Conservation (phyloP, 2,888 invertebrate species). For the Heliconius sara region DNA sequence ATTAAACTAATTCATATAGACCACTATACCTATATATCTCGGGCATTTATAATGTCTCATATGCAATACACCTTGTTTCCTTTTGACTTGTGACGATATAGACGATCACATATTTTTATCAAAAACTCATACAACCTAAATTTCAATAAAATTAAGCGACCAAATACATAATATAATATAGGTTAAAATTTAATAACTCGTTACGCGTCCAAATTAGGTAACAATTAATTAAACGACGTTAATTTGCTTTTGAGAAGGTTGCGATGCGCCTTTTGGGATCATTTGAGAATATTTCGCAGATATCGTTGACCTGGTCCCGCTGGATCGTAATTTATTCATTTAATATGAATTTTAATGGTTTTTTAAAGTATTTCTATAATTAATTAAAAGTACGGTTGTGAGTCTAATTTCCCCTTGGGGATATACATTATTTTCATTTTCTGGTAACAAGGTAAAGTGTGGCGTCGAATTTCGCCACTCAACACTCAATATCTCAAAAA, state of each 20-base stretch:
- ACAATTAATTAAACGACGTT: slow-evolving; percentile 37
- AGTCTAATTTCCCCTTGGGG: background rate
- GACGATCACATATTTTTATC: too few species aligned
- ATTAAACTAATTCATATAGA: too few species aligned
- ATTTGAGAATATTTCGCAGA: slow-evolving; percentile 19
- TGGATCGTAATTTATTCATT: slow-evolving; percentile 2
- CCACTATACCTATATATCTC: too few species aligned
- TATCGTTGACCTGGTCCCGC: slow-evolving; percentile 12
- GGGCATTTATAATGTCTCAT: too few species aligned
- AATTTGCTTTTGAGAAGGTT: slow-evolving; percentile 35
- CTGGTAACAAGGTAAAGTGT: background rate
- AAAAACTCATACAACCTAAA: background rate
- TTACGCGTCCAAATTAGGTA: slow-evolving; percentile 30
- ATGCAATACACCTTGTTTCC: too few species aligned
- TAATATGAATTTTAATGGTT: background rate
- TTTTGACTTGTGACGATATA: too few species aligned
- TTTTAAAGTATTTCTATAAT: background rate
- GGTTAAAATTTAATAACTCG: slow-evolving; percentile 35
- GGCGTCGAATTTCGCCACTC: background rate
- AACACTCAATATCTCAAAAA: background rate
- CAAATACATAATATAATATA: slow-evolving; percentile 34
- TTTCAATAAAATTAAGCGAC: background rate
- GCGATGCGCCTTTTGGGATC: slow-evolving; percentile 30
- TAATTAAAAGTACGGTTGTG: background rate
- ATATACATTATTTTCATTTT: background rate